phyloP scores from a whole-genome alignment of 2,797 vertebrate genomes.

The Tragelaphus oryx region DNA sequence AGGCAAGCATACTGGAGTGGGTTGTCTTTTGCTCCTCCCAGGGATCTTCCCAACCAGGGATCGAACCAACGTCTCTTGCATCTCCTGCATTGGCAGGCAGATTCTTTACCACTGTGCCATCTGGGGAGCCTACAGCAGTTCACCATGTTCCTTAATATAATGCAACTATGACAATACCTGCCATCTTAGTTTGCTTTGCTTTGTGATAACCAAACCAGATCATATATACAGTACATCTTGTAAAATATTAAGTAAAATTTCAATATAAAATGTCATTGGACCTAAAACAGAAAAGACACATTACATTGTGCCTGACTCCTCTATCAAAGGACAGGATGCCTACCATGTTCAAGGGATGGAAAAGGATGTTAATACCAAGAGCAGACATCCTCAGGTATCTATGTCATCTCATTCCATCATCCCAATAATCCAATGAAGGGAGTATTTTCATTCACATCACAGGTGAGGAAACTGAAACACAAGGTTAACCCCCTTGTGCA shows the following conservation, averaged over 20 bases:
- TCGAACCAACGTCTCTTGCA: not conserved
- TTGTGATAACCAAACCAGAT: not conserved
- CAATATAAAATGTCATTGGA: not conserved
- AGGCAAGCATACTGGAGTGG: not conserved
- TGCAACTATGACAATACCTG: not conserved
- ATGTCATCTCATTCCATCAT: not conserved
- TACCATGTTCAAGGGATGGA: not conserved
- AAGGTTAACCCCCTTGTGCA: not conserved
- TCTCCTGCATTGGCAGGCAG: not conserved
- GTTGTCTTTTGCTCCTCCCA: not conserved
- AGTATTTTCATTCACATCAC: not conserved
- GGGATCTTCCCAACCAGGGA: not conserved
- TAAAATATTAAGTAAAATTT: constrained; percentile 9
- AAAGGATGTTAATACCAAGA: not conserved
- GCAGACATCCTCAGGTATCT: not conserved
- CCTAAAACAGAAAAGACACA: not conserved
- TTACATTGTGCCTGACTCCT: not conserved
- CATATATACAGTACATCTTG: not conserved
- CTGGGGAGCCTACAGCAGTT: not conserved
- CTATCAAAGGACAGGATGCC: not conserved
- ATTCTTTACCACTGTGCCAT: not conserved
- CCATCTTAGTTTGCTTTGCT: not conserved
- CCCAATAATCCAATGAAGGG: not conserved
- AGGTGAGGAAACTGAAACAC: not conserved
- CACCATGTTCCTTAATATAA: not conserved